Evolutionary conservation across 2,113 vertebrate species (phyloP).

Genomic region (Mus spicilegus): DNA sequence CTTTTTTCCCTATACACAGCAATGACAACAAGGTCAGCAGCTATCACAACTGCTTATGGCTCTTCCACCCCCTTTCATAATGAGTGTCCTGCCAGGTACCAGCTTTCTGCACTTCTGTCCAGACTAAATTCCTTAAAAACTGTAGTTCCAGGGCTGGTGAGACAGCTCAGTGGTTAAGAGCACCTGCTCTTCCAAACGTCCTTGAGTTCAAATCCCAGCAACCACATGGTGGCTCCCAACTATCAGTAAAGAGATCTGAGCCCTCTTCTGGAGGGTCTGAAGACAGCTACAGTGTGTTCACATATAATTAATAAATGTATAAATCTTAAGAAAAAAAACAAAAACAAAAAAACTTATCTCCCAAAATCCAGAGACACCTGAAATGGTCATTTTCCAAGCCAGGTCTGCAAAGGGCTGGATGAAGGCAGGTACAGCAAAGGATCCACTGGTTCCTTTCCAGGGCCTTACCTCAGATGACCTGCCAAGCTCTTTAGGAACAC

Average conservation of each 20-base stretch:
- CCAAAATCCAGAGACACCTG: neutral
- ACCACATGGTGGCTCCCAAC: too few relatives aligned
- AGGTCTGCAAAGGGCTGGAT: rapidly evolving
- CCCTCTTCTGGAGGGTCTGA: too few relatives aligned
- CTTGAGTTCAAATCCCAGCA: neutral
- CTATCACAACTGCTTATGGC: slow-evolving; percentile 44
- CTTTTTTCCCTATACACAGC: slow-evolving; percentile 7
- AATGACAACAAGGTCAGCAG: slow-evolving; percentile 57
- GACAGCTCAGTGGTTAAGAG: too few relatives aligned
- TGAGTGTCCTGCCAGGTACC: neutral
- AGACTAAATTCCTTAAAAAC: neutral
- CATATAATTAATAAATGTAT: too few relatives aligned
- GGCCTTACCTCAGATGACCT: neutral
- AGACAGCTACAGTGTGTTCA: too few relatives aligned
- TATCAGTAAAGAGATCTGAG: too few relatives aligned
- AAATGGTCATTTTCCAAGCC: neutral
- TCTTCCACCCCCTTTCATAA: neutral
- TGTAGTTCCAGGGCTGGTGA: neutral
- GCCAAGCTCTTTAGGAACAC: neutral
- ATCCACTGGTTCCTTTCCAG: rapidly evolving
- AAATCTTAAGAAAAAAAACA: too few relatives aligned
- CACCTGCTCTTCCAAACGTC: too few relatives aligned
- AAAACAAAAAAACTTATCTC: neutral
- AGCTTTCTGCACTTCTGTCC: neutral
- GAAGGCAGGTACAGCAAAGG: neutral